Evolutionary conservation across 2,888 invertebrate species (phyloP).

Genomic region (Xylota segnis): DNA sequence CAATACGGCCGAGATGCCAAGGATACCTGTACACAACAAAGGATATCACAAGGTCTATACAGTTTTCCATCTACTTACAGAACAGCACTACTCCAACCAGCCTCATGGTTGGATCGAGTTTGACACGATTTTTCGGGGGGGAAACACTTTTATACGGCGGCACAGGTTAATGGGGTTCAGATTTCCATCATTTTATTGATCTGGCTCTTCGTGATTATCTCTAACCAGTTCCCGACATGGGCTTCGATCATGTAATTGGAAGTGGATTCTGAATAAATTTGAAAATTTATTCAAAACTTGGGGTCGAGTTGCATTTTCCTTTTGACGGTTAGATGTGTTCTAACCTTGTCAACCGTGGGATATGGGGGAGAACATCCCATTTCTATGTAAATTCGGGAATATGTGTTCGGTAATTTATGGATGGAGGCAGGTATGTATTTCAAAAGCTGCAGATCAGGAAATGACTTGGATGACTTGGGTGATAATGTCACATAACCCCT

Average conservation of each 20-base stretch:
- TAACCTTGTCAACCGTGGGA: background rate
- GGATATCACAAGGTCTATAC: background rate
- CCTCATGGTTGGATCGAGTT: slow-evolving; percentile 36
- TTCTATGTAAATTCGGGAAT: too few species aligned
- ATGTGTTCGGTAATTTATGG: too few species aligned
- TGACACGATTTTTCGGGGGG: slow-evolving; percentile 9
- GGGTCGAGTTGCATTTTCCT: background rate
- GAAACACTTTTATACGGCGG: slow-evolving; percentile 49
- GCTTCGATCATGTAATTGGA: background rate
- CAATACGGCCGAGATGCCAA: slow-evolving; percentile 17
- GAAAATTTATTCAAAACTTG: slow-evolving; percentile 12
- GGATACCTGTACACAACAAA: slow-evolving; percentile 18
- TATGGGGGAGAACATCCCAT: background rate
- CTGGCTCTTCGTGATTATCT: slow-evolving; percentile 5
- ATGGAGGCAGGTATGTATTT: too few species aligned
- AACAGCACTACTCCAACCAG: slow-evolving; percentile 25
- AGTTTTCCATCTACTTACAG: slow-evolving; percentile 34
- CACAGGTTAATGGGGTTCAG: background rate
- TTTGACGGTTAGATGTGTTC: slow-evolving; percentile 6
- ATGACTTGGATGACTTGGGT: too few species aligned
- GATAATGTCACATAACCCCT: too few species aligned
- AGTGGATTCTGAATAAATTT: background rate
- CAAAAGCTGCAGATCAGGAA: too few species aligned
- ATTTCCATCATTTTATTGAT: background rate
- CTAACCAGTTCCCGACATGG: background rate